Conservation (phyloP, 2,888 invertebrate species). For the Cheilosia vernalis region DNA sequence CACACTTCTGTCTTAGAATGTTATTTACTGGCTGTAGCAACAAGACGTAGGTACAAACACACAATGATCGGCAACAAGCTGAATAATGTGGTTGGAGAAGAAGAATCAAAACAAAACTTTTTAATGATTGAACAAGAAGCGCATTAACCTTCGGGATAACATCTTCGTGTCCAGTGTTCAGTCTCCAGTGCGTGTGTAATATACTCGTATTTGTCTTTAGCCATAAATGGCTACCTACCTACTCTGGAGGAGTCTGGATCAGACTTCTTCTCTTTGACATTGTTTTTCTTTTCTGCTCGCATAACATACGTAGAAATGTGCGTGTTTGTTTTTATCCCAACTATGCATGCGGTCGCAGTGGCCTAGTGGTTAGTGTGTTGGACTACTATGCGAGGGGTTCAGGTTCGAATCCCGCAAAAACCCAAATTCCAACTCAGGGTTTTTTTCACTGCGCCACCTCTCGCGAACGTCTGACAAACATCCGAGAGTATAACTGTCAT, state of each 20-base stretch:
- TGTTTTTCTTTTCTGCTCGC: background rate
- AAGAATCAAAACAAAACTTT: slow-evolving; percentile 55
- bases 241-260: background rate
- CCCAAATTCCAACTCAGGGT: too few relatives aligned
- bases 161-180: slow-evolving; percentile 17
- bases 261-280: slow-evolving; percentile 11
- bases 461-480: too few relatives aligned
- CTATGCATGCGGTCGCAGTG: too few relatives aligned
- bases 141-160: slow-evolving; percentile 56
- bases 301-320: background rate
- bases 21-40: background rate
- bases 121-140: slow-evolving; percentile 60
- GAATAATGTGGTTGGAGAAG: slow-evolving; percentile 1
- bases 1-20: slow-evolving; percentile 3
- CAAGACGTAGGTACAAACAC: slow-evolving; percentile 1
- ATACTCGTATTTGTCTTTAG: background rate
- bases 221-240: slow-evolving; percentile 23
- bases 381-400: too few relatives aligned
- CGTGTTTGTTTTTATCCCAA: background rate
- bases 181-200: background rate
- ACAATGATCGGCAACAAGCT: slow-evolving; percentile 25
- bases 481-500: too few relatives aligned
- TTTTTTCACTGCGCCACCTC: too few relatives aligned
- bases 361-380: too few relatives aligned
- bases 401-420: too few relatives aligned